A percentile compares a stretch with the other conserved stretches of the same genome.
phyloP scores from a whole-genome alignment of 2,888 invertebrate species.

The Metellina segmentata region DNA sequence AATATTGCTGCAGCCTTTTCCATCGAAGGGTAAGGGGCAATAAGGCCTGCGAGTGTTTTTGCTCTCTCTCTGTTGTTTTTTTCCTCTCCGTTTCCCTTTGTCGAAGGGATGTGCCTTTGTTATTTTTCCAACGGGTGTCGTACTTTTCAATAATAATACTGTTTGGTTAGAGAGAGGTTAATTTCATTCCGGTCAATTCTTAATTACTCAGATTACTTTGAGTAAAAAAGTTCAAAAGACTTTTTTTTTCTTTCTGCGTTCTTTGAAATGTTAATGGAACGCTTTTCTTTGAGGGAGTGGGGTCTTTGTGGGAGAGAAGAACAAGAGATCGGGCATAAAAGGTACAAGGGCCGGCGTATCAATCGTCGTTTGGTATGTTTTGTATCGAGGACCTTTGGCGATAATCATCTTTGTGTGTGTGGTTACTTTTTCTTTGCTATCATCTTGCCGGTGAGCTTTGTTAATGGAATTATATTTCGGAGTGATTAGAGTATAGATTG shows the following conservation, averaged over 20 bases:
- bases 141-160: conserved; percentile 74
- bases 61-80: conserved; percentile 40
- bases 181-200: conserved; percentile 73
- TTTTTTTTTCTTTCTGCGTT: conserved; percentile 21
- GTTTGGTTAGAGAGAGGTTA: conserved; percentile 75
- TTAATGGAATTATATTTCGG: conserved; percentile 26
- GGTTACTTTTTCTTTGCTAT: conserved; percentile 1
- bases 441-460: conserved; percentile 2
- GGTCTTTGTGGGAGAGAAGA: neutral
- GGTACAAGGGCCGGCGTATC: neutral
- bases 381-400: conserved; percentile 21
- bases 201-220: conserved; percentile 74
- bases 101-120: conserved; percentile 59
- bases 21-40: conserved; percentile 56
- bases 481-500: conserved; percentile 30
- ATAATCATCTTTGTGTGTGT: conserved; percentile 30
- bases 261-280: conserved; percentile 76
- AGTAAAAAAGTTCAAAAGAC: conserved; percentile 69
- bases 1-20: conserved; percentile 36
- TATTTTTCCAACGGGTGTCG: conserved; percentile 46
- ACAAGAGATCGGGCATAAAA: neutral
- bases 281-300: conserved; percentile 1
- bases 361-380: conserved; percentile 2
- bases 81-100: conserved; percentile 60
- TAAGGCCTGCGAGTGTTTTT: conserved; percentile 73